Evolutionary conservation across 2,888 invertebrate species (phyloP), one percentile per base, ranked within the genome.

Genomic region (Lasiommata megera): DNA sequence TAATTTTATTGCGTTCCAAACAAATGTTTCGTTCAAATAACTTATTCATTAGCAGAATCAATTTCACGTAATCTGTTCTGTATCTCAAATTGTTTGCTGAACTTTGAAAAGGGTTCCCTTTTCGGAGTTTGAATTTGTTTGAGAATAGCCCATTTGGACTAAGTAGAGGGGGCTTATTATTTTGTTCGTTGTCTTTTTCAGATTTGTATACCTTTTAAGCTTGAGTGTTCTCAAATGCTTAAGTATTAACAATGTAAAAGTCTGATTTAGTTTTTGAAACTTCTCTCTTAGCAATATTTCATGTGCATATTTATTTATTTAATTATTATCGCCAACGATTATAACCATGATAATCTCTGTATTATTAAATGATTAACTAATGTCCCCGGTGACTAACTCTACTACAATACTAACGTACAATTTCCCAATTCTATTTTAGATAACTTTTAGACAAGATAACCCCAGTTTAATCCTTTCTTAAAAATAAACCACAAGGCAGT

Each of bases 31-130:
- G 53, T 62, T 61, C 58, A 58, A 67, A 64, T 63, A 66, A 64
- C 59, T 68, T 67, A 66, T 69, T 67, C 64, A 68, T 69, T 66
- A 67, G 61, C 57, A 53, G 54, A 69, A 62, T 68, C 67, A 65
- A 67, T 68, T 67, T 66, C 60, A 58, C 58, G 62, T 66, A 67
- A 67, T 68, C 67, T 64, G 62, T 62, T 62, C 60, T 48, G 47
- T 62, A 57, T 62, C 60, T 62, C 46, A 56, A 43, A 62, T 60
- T 56, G 56, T 56, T 61, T 60, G 58, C 47, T 51, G 56, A 62
- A 57, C 54, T 60, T 60, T 60, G 60, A 60, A 61, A 61, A 57
- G 60, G 56, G 62, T 60, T 56, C 52, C 59, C 56, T 52, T 34
- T 40, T 31, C 16, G 57, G 23, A 57, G 56, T 54, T 57, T 31